phyloP scores from a whole-genome alignment of 2,888 invertebrate species.

The Drosophila subsilvestris region DNA sequence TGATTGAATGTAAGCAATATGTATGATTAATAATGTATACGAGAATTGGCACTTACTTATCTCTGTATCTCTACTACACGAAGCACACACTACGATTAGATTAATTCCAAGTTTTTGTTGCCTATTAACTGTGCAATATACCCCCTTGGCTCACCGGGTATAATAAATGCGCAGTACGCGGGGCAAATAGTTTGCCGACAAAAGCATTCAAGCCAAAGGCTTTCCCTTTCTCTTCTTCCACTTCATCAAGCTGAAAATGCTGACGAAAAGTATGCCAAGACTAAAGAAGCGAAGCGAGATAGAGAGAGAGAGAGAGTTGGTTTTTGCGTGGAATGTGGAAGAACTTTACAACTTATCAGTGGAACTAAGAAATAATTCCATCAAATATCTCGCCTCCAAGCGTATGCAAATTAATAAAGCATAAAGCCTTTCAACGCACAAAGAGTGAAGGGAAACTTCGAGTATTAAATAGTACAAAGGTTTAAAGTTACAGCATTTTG shows the following conservation, averaged over 20 bases:
- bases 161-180: constrained; percentile 17
- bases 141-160: not conserved
- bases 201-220: constrained; percentile 1
- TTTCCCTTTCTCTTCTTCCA: not conserved
- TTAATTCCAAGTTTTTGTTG: not conserved
- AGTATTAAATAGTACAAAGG: not conserved
- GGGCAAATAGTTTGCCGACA: constrained; percentile 25
- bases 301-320: not conserved
- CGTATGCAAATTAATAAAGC: constrained; percentile 25
- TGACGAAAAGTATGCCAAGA: constrained; percentile 9
- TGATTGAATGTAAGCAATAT: not conserved
- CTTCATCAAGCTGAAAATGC: constrained; percentile 13
- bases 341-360: constrained; percentile 16
- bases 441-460: not conserved
- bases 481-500: not conserved
- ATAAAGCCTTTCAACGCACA: not conserved
- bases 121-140: not conserved
- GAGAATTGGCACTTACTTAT: not conserved
- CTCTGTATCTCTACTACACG: too few relatives aligned
- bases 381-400: constrained; percentile 6
- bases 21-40: not conserved
- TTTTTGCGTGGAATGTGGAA: not conserved
- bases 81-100: not conserved
- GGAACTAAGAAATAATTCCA: constrained; percentile 12
- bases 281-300: constrained; percentile 16